A percentile compares a stretch with the other conserved stretches of the same genome.
Conservation (phyloP, 2,113 vertebrate species). For the Prionailurus viverrinus region DNA sequence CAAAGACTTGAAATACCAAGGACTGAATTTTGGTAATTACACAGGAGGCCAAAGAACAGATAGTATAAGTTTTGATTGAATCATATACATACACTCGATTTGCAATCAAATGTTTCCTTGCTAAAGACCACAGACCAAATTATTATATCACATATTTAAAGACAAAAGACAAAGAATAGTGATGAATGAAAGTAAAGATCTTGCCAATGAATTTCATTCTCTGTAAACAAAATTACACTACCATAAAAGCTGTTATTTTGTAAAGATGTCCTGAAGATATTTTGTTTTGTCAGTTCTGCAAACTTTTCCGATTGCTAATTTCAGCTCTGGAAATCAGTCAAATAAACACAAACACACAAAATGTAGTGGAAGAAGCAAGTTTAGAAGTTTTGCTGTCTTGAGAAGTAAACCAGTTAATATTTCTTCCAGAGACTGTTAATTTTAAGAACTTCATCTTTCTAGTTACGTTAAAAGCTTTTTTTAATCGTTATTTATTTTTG, state of each 20-base stretch:
- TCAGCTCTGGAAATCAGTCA: conserved; percentile 77
- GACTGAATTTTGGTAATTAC: conserved; percentile 42
- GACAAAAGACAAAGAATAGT: conserved; percentile 68
- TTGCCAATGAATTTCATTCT: conserved; percentile 63
- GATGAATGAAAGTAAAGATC: conserved; percentile 59
- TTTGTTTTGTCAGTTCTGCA: conserved; percentile 70
- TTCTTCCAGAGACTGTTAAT: conserved; percentile 47
- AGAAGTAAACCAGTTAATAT: conserved; percentile 33
- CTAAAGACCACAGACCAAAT: conserved; percentile 71
- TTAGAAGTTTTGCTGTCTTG: conserved; percentile 44
- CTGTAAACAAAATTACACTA: conserved; percentile 70
- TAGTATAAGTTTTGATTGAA: conserved; percentile 59
- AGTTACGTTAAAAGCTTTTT: too few species aligned
- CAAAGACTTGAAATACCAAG: conserved; percentile 12
- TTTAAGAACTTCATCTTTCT: conserved; percentile 26
- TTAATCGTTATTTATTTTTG: too few species aligned
- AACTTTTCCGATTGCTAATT: conserved; percentile 78
- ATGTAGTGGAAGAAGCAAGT: conserved; percentile 56
- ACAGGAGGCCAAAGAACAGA: conserved; percentile 43
- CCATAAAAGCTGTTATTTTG: conserved; percentile 54
- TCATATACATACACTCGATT: conserved; percentile 66
- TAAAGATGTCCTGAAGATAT: conserved; percentile 79
- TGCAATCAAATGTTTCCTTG: conserved; percentile 78
- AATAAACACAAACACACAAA: conserved; percentile 72
- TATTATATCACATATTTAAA: conserved; percentile 67